Evolutionary conservation across 2,797 vertebrate genomes (phyloP), one percentile per base, ranked within the genome.

Genomic region (Geotrypetes seraphini): DNA sequence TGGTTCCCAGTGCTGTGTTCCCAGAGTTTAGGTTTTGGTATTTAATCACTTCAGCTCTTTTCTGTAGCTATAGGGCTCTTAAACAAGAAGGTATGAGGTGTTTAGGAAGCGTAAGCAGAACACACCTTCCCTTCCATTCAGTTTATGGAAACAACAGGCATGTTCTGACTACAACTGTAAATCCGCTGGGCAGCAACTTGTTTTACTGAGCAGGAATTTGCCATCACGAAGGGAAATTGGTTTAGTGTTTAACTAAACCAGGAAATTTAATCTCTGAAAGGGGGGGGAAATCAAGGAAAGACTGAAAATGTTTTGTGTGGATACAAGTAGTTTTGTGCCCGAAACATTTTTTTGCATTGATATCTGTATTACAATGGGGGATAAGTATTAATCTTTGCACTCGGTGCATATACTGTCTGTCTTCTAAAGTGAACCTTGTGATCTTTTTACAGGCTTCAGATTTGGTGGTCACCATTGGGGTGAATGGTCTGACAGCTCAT

Each of bases 111-210:
- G 50, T 0, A 2, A 29, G 43, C 54, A 33, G 11, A 63, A 56
- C 55, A 53, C 60, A 62, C 50, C 53, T 48, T 55, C 67, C 62
- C 57, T 47, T 55, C 60, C 53, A 57, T 23, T 66, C 69, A 60
- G 69, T 63, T 67, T 63, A 60, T 65, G 69, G 74, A 70, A 74
- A 75, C 69, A 67, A 71, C 39, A 70, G 60, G 66, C 72, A 75
- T 65, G 74, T 71, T 51, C 58, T 44, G 50, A 72, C 72, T 57
- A 29, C 65, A 59, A 43, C 69, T 45, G 53, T 55, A 68, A 63
- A 60, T 69, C 55, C 60, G 40, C 45, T 56, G 43, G 58, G 60
- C 55, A 60, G 64, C 66, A 44, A 75, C 70, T 63, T 75, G 70
- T 75, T 71, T 60, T 57, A 74, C 60, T 72, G 63, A 19, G 65